phyloP scores from a whole-genome alignment of 2,888 invertebrate genomes.

The Archips xylosteana region DNA sequence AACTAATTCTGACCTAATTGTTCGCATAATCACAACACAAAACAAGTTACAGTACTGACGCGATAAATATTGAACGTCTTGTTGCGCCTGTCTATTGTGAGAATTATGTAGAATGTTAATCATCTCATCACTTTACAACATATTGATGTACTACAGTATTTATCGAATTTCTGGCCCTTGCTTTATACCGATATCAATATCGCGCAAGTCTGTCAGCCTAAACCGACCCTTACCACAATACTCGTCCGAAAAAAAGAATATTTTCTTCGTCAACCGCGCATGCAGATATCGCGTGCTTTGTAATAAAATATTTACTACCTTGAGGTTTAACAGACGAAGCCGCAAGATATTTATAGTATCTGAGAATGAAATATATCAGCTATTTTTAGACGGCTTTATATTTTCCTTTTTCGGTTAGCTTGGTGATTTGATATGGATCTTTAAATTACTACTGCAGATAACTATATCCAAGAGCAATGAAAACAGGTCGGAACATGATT shows the following conservation, averaged over 20 bases:
- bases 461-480: no score
- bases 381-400: neutral
- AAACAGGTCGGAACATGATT: no score
- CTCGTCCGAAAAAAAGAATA: neutral
- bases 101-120: no score
- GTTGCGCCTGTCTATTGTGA: no score
- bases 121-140: no score
- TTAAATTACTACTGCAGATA: no score
- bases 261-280: constrained; percentile 1
- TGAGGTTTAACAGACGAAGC: neutral
- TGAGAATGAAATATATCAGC: neutral
- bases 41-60: no score
- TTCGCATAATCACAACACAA: no score
- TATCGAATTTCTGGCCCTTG: no score
- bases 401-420: neutral
- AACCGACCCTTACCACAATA: neutral
- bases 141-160: no score
- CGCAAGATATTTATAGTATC: neutral
- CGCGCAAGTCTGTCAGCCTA: neutral
- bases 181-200: neutral
- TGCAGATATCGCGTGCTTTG: neutral
- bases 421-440: neutral
- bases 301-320: constrained; percentile 17
- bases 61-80: no score
- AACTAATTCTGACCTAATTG: no score